Conservation (phyloP, 2,113 vertebrate genomes). For the Cyanocitta stelleri region DNA sequence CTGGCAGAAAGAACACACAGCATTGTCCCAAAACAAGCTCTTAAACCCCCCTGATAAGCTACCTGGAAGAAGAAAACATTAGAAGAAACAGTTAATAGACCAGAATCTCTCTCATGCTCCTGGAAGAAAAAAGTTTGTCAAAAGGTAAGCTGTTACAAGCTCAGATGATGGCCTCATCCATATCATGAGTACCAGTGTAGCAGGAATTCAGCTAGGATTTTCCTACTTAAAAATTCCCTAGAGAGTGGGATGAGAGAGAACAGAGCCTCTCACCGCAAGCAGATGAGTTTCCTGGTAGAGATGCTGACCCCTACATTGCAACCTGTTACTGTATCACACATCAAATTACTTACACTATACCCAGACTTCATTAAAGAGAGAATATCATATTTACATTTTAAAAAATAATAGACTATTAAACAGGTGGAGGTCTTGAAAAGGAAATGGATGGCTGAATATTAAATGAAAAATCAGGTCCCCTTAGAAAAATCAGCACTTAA, state of each 20-base stretch:
- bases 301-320: not conserved
- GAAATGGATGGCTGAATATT: not conserved
- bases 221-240: not conserved
- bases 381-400: not conserved
- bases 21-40: not conserved
- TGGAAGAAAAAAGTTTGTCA: not conserved
- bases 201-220: not conserved
- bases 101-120: not conserved
- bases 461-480: not conserved
- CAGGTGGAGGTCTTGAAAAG: not conserved
- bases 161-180: not conserved
- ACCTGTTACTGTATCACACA: not conserved
- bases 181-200: not conserved
- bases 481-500: not conserved
- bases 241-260: not conserved
- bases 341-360: not conserved
- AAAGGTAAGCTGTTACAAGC: not conserved
- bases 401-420: not conserved
- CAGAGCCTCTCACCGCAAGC: not conserved
- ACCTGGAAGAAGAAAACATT: not conserved
- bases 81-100: not conserved
- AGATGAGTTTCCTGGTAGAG: not conserved
- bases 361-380: not conserved
- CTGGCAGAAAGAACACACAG: not conserved
- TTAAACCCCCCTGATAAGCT: fast-evolving